Percentiles rank a stretch among this genome's conserved stretches.
Evolutionary conservation across 2,113 vertebrate species (phyloP).

Genomic region (Thomomys bottae): DNA sequence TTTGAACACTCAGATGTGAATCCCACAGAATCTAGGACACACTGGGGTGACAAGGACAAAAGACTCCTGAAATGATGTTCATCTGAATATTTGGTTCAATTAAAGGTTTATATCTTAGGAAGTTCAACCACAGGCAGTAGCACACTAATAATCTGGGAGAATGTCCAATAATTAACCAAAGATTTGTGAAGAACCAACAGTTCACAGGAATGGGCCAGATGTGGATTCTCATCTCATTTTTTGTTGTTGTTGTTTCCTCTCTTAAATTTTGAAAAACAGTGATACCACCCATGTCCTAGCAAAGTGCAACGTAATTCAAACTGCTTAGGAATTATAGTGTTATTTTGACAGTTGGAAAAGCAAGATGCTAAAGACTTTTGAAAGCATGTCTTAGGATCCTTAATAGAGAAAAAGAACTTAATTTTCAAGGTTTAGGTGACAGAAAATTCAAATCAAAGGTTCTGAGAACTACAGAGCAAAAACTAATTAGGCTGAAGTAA

Average conservation of each 20-base stretch:
- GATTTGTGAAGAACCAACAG: background rate
- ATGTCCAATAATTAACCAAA: background rate
- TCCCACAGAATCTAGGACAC: background rate
- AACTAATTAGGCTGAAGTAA: background rate
- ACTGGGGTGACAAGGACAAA: no score
- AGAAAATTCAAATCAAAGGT: background rate
- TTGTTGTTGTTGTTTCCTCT: background rate
- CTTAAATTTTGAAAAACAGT: background rate
- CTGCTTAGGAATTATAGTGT: background rate
- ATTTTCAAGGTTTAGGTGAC: background rate
- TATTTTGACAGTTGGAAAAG: background rate
- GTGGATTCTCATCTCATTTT: background rate
- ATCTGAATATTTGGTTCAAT: background rate
- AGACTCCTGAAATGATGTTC: background rate
- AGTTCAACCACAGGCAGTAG: background rate
- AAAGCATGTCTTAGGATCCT: background rate
- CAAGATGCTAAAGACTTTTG: background rate
- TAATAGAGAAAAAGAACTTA: background rate
- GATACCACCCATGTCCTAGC: background rate
- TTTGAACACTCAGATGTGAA: background rate
- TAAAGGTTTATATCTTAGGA: background rate
- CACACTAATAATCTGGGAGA: background rate
- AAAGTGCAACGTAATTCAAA: background rate
- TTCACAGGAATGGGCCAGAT: background rate
- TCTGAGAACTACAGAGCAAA: background rate